Conservation (phyloP, 2,113 vertebrate species). For the Drymodes brunneopygia region DNA sequence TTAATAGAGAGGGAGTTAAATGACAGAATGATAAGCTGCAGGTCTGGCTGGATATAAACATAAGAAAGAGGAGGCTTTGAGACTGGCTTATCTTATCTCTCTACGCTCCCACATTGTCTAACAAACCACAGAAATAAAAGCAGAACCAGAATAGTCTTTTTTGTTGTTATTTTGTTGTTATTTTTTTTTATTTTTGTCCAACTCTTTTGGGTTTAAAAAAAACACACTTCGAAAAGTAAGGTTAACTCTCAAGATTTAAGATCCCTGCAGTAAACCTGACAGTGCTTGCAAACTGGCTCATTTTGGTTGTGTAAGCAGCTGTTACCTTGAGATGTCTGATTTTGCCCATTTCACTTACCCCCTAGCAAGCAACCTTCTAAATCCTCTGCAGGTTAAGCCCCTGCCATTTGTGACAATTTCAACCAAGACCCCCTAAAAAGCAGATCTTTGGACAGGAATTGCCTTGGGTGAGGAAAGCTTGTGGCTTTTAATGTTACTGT, state of each 20-base stretch:
- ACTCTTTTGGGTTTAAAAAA: not conserved
- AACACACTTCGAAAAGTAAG: not conserved
- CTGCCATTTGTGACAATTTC: not conserved
- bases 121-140: conserved; percentile 19
- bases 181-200: not conserved
- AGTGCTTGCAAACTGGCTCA: not conserved
- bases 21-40: not conserved
- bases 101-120: not conserved
- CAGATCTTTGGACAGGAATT: not conserved
- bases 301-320: not conserved
- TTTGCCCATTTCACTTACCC: not conserved
- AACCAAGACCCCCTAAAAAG: not conserved
- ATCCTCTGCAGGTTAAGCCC: not conserved
- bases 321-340: not conserved
- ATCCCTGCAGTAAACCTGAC: not conserved
- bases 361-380: not conserved
- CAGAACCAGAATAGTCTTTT: not conserved
- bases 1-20: not conserved
- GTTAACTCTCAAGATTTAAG: not conserved
- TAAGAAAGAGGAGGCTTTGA: not conserved
- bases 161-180: not conserved
- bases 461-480: rapidly evolving
- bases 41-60: not conserved
- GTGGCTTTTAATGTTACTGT: not conserved
- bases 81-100: not conserved